Base-by-base conservation (phyloP, 2,113 vertebrate genomes). In the Romanogobio albipinnatus region DNA sequence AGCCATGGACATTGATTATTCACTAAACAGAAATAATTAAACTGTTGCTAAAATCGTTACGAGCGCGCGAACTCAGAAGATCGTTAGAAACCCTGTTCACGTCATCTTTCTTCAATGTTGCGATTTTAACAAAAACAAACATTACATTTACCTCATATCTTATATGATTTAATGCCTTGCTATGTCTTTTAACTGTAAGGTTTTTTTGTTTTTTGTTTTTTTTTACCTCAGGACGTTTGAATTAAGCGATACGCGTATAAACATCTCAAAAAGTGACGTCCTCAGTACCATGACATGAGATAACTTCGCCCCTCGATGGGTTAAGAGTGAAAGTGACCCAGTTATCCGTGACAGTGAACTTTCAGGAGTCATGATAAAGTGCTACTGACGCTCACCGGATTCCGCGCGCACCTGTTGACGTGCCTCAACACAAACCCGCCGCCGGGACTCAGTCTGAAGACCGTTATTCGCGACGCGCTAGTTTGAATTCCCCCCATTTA, bases 351-450 rank as follows among this genome's bases (percentile, higher is more conserved):
- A 82, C 81, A 13, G 62, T 70, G 47, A 71, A 82, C 49, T 71
- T 33, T 22, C 0, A 7, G 11, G 8, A 3, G 26, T 36, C 26
- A 68, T 62, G 59, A 14, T 62, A 9, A n/a, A 76, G 51, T 43
- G 33, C 3, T 49, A 8, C 61, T 26, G n/a, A 1, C 22, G n/a
- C 33, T 15, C 1, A 62, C 56, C 4, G n/a, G 76, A 39, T 58
- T 58, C 33, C 78, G 0, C 45, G 64, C 33, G 66, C 81, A 82
- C 81, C 81, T 82, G 81, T 82, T 24, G 9, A 71, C 17, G 22
- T 33, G 81, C 0, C 22, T 82, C 80, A 70, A 81, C 66, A 81
- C 76, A 61, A n/a, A 24, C 22, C 47, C 19, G 29, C 9, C 4
- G n/a, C 56, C 76, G 49, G 5, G 75, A 61, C n/a, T 17, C 47